phyloP scores from a whole-genome alignment of 2,797 vertebrate genomes.

The Sebastes kiyomatsui region DNA sequence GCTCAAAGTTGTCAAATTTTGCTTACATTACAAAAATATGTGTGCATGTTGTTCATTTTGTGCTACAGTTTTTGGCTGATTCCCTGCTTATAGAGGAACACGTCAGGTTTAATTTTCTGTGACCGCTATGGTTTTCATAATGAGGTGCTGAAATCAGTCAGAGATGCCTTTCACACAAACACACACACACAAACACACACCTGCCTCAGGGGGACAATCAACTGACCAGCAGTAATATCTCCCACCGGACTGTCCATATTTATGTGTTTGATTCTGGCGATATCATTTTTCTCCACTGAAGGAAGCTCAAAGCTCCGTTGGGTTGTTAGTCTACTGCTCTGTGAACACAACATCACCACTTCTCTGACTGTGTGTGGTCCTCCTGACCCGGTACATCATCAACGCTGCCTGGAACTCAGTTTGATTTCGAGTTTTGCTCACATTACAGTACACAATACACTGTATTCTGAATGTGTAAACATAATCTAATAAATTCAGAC shows the following conservation, averaged over 20 bases:
- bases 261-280: slow-evolving; percentile 23
- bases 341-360: not conserved
- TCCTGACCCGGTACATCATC: not conserved
- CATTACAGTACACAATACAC: not conserved
- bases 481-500: not conserved
- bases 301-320: not conserved
- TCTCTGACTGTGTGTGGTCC: slow-evolving; percentile 12
- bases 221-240: slow-evolving; percentile 18
- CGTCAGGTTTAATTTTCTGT: not conserved
- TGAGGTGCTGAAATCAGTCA: slow-evolving; percentile 32
- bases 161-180: not conserved
- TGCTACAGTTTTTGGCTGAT: too few relatives aligned
- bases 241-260: slow-evolving; percentile 22
- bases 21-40: too few relatives aligned
- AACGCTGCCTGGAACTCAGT: not conserved
- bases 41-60: too few relatives aligned
- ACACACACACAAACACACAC: not conserved
- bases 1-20: too few relatives aligned
- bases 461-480: not conserved
- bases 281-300: not conserved
- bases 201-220: slow-evolving; percentile 14
- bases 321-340: not conserved
- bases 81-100: too few relatives aligned
- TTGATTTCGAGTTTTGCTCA: not conserved
- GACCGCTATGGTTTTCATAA: not conserved